A percentile compares a stretch with the other conserved stretches of the same genome.
phyloP scores from a whole-genome alignment of 2,113 vertebrate genomes.

The Trogon melanurus region DNA sequence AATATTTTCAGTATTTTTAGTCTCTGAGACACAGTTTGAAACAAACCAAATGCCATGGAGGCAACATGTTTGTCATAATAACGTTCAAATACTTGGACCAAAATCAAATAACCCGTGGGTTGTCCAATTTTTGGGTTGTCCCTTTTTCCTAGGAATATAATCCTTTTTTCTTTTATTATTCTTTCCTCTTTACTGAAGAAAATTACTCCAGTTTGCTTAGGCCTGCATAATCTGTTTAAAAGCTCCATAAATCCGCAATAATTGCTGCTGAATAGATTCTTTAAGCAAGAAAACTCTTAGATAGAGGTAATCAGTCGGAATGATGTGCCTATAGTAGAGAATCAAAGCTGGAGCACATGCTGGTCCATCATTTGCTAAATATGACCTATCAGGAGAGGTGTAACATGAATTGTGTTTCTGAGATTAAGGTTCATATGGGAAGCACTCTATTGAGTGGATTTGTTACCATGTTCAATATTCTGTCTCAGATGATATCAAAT shows the following conservation, averaged over 20 bases:
- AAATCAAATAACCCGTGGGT: slow-evolving; percentile 17
- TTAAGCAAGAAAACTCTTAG: not conserved
- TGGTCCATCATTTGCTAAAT: not conserved
- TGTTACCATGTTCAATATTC: not conserved
- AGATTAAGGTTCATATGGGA: not conserved
- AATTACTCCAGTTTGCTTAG: not conserved
- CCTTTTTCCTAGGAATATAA: not conserved
- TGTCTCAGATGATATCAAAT: not conserved
- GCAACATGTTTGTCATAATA: not conserved
- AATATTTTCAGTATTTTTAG: not conserved
- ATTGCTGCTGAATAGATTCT: not conserved
- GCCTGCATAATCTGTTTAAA: not conserved
- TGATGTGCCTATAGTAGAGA: not conserved
- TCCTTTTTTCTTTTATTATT: not conserved
- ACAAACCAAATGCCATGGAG: not conserved
- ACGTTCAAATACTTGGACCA: not conserved
- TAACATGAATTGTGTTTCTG: not conserved
- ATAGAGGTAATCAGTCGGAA: not conserved
- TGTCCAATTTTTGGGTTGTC: not conserved
- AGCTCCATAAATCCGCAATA: not conserved
- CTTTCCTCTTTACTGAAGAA: not conserved
- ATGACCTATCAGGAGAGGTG: not conserved
- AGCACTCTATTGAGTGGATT: not conserved
- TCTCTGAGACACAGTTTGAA: not conserved
- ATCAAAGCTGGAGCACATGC: not conserved